Base-by-base conservation (phyloP, 2,888 invertebrate species). In the Stratiomys singularior region DNA sequence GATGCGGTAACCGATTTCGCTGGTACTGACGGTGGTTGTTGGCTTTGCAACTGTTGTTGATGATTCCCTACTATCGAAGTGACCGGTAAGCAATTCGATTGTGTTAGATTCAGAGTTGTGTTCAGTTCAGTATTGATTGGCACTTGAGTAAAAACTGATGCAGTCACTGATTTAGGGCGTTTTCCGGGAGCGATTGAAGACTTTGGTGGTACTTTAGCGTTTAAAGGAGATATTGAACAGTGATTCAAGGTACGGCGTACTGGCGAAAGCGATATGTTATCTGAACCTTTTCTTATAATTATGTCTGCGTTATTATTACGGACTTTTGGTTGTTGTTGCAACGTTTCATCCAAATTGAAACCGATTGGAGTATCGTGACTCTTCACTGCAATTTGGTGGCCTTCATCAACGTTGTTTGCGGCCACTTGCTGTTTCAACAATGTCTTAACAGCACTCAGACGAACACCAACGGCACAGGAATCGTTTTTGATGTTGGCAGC, bases 161-260 rank as follows among this genome's bases (percentile, higher is more conserved):
- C 86, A 7, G 87, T 86, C 78, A 86, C 86, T 71, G 87, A 86
- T 83, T 85, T 85, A 66, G 86, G 86, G 79, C 84, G 84, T 79
- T 85, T 80, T 52, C 67, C 76, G 15, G n/a, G 44, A 3, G 15
- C n/a, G 30, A 46, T 18, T 71, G 71, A 47, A 27, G 56, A 28
- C 2, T 18, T 37, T 28, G 74, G 18, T 74, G 44, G 3, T 56
- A 18, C 56, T 30, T 13, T 60, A 21, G 15, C 37, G n/a, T 28
- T 77, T 63, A 27, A 60, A 15, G 80, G 81, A 76, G 80, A 71
- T 30, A 81, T 78, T 25, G 80, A 80, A 80, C 81, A 81, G 67
- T 81, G 80, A 64, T 78, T 80, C 13, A 82, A 81, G 76, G 82
- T 82, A 11, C 80, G 81, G 56, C 81, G 81, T 64, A 81, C 76